phyloP scores from a whole-genome alignment of 35 echinoderm and acorn worm species.

The Ophiothrix spiculata region DNA sequence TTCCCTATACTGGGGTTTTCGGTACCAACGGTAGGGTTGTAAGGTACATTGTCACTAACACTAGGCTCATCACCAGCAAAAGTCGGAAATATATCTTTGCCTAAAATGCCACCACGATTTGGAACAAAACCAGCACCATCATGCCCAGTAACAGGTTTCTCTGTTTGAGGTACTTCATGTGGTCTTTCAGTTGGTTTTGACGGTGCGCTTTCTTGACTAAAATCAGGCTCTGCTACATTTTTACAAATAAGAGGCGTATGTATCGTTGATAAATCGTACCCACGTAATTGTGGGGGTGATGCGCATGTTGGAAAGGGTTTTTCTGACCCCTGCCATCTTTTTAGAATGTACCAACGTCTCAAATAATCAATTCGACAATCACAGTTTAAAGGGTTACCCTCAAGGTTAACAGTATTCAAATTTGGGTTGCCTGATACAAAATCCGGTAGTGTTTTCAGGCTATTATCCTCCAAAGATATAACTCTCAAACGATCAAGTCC shows the following conservation, averaged over 20 bases:
- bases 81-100: background rate
- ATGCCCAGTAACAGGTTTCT: background rate
- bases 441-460: background rate
- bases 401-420: background rate
- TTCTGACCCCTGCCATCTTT: background rate
- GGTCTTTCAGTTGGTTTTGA: background rate
- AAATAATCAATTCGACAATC: conserved; percentile 1
- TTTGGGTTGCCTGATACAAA: background rate
- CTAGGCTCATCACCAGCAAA: background rate
- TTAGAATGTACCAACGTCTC: background rate
- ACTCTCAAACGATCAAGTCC: background rate
- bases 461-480: background rate
- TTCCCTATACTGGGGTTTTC: background rate
- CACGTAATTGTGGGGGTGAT: background rate
- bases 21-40: background rate
- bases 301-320: background rate
- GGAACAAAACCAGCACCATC: background rate
- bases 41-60: background rate
- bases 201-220: background rate
- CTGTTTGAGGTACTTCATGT: background rate
- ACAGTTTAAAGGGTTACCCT: conserved; percentile 14
- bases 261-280: background rate
- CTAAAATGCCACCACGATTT: background rate
- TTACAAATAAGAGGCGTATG: background rate
- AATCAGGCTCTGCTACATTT: background rate